phyloP scores from a whole-genome alignment of 2,888 invertebrate genomes.

The Drosophila formosana region DNA sequence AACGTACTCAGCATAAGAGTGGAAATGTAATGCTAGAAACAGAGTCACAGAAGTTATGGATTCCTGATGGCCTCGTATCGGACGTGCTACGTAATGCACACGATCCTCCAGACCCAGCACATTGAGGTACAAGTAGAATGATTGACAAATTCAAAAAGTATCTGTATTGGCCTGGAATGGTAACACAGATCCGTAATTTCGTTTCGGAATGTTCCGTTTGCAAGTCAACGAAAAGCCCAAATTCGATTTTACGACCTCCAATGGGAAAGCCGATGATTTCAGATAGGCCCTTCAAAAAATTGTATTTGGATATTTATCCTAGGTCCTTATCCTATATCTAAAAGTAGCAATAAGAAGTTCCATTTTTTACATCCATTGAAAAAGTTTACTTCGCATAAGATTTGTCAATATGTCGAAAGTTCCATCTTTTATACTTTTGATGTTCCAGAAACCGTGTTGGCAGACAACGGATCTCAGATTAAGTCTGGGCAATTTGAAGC shows the following conservation, averaged over 20 bases:
- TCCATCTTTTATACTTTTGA: background rate
- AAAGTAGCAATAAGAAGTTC: slow-evolving; percentile 3
- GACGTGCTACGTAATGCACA: too few species aligned
- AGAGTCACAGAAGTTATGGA: too few species aligned
- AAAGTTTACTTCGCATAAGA: background rate
- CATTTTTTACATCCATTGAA: background rate
- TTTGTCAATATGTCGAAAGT: background rate
- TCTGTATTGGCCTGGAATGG: too few species aligned
- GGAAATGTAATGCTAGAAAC: background rate
- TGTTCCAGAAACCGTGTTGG: background rate
- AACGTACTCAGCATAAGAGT: slow-evolving; percentile 12
- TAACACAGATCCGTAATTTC: too few species aligned
- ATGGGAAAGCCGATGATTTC: slow-evolving; percentile 27
- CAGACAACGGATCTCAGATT: background rate
- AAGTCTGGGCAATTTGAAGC: background rate
- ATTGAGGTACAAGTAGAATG: too few species aligned
- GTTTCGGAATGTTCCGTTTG: background rate
- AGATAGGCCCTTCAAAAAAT: slow-evolving; percentile 4
- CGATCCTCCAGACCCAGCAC: too few species aligned
- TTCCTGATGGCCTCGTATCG: too few species aligned
- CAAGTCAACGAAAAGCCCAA: slow-evolving; percentile 16
- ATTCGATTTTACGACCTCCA: slow-evolving; percentile 14
- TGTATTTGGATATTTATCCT: slow-evolving; percentile 10
- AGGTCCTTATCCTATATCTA: slow-evolving; percentile 7
- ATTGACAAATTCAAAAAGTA: too few species aligned